A percentile compares a stretch with the other conserved stretches of the same genome.
Conservation (phyloP, 2,888 invertebrate genomes). For the Parnassius glacialis region DNA sequence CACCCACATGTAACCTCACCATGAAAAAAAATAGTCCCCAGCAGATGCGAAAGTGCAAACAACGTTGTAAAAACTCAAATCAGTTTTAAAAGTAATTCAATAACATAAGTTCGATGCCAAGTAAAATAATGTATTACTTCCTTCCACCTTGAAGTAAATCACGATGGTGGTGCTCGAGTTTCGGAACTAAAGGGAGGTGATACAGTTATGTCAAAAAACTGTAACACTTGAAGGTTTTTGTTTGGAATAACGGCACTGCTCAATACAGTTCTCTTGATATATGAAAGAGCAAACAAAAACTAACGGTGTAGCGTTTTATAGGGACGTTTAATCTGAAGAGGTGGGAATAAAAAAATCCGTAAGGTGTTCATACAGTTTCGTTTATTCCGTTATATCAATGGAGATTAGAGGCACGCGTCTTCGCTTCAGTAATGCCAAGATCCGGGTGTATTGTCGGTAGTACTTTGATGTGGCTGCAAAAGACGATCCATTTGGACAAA, state of each 20-base stretch:
- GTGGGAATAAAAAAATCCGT: slow-evolving; percentile 56
- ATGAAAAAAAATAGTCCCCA: slow-evolving; percentile 54
- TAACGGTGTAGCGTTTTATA: slow-evolving; percentile 70
- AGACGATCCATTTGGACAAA: slow-evolving; percentile 59
- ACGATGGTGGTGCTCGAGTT: slow-evolving; percentile 41
- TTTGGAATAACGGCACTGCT: slow-evolving; percentile 65
- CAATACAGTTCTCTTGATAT: slow-evolving; percentile 59
- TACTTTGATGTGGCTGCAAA: slow-evolving; percentile 74
- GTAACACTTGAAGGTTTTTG: slow-evolving; percentile 69
- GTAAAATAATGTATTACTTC: slow-evolving; percentile 75
- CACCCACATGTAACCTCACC: slow-evolving; percentile 68
- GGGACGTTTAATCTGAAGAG: slow-evolving; percentile 54
- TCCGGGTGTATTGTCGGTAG: slow-evolving; percentile 61
- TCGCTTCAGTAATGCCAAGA: slow-evolving; percentile 48
- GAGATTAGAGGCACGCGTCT: slow-evolving; percentile 78
- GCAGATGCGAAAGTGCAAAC: slow-evolving; percentile 76
- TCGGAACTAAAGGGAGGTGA: slow-evolving; percentile 58
- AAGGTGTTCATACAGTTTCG: slow-evolving; percentile 72
- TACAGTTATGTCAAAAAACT: slow-evolving; percentile 77
- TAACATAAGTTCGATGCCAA: slow-evolving; percentile 75
- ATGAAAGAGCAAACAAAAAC: slow-evolving; percentile 58
- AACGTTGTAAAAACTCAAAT: slow-evolving; percentile 60
- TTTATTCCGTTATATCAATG: slow-evolving; percentile 75
- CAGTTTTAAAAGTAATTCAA: slow-evolving; percentile 78
- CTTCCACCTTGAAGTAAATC: slow-evolving; percentile 71